Evolutionary conservation across 2,888 invertebrate genomes (phyloP), one percentile per base, ranked within the genome.

Genomic region (Halictus quadricinctus): DNA sequence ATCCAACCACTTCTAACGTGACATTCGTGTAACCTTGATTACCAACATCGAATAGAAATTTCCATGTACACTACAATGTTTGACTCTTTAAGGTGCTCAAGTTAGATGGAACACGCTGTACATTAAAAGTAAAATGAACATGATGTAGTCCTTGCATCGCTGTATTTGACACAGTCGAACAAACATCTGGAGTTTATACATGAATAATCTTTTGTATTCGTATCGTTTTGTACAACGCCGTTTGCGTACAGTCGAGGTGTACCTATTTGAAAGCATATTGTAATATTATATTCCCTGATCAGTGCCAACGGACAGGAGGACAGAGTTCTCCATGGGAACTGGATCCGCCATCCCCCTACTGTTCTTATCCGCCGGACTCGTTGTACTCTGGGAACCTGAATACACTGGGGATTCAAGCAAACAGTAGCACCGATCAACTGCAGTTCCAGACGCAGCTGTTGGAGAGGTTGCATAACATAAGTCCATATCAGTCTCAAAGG

Each of bases 391-490:
- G 92, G n/a, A 90, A 86, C 72, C 86, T 92, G 43, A 90, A 80
- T 74, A 84, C 91, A 78, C 86, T 92, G 73, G 92, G 93, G 36
- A 87, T 92, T 25, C 90, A 91, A 72, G 90, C 90, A 46, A 89
- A 87, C 77, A 89, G 87, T 87, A 89, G 79, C 79, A 90, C 91
- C 84, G 94, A 95, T 88, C 95, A 95, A 88, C 86, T 94, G 80
- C 92, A 93, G 83, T 94, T 95, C 87, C 95, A 96, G 90, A 92
- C 95, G 12, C 96, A 96, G 88, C 93, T 96, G 15, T 90, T 96
- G 72, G 96, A 96, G 89, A 94, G 95, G 84, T 91, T 96, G 79
- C 96, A 96, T 91, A 94, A 95, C 77, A 92, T 95, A 69, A 95
- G 95, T 84, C 95, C 95, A 0, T 95, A 95, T 89, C 93, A 93